phyloP scores from a whole-genome alignment of 2,113 vertebrate genomes.

The Upupa epops region DNA sequence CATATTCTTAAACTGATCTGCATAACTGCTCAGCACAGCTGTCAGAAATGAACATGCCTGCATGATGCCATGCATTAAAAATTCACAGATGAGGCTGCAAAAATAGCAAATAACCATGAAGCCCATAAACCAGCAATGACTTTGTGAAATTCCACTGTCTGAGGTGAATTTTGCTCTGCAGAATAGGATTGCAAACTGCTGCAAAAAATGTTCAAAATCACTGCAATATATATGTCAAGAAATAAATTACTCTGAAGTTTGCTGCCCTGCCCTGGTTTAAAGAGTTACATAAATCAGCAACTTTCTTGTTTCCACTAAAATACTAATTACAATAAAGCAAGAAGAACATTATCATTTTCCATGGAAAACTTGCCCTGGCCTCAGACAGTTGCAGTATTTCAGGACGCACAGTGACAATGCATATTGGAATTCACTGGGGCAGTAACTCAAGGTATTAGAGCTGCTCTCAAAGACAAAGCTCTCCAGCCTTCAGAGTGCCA shows the following conservation, averaged over 20 bases:
- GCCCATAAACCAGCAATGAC: background rate
- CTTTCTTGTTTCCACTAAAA: conserved; percentile 15
- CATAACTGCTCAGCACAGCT: background rate
- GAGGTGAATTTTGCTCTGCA: background rate
- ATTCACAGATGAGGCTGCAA: conserved; percentile 5
- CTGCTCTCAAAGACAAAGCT: accelerated
- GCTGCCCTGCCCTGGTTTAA: conserved; percentile 12
- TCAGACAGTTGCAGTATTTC: background rate
- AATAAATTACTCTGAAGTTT: conserved; percentile 46
- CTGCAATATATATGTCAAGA: conserved; percentile 31
- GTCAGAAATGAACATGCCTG: background rate
- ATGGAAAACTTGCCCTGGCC: background rate
- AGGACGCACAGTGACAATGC: background rate
- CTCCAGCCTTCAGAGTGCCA: background rate
- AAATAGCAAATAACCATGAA: conserved; percentile 16
- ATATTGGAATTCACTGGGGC: background rate
- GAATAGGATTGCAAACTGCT: conserved; percentile 39
- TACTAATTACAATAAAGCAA: conserved; percentile 43
- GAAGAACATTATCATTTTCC: conserved; percentile 21
- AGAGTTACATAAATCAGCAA: conserved; percentile 49
- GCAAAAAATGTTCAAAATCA: conserved; percentile 8
- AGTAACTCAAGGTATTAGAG: background rate
- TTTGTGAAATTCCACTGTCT: background rate
- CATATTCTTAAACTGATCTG: background rate
- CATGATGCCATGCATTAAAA: background rate